Evolutionary conservation across 2,797 vertebrate species (phyloP).

Genomic region (Chromobotia macracanthus): DNA sequence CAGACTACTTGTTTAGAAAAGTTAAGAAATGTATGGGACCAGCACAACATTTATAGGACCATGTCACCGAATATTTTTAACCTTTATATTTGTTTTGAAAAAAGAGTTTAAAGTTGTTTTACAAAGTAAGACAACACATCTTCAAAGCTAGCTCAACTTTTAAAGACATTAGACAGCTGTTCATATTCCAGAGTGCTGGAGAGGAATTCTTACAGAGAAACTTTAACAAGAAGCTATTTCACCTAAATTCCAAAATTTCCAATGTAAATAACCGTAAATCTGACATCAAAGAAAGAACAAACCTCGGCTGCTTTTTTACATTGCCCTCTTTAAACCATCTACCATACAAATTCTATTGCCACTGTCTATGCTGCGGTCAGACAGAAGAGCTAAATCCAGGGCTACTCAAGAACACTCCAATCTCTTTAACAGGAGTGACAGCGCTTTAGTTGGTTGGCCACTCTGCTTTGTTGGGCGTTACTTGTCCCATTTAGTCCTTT

Average conservation of each 20-base stretch:
- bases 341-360: neutral
- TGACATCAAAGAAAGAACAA: constrained; percentile 18
- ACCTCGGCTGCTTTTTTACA: neutral
- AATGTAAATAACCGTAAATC: constrained; percentile 42
- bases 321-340: constrained; percentile 15
- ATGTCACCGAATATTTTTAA: neutral
- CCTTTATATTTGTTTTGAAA: neutral
- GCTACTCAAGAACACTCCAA: constrained; percentile 23
- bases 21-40: neutral
- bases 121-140: constrained; percentile 45
- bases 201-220: constrained; percentile 15
- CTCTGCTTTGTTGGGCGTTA: constrained; percentile 6
- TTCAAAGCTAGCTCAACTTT: constrained; percentile 55
- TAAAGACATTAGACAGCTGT: constrained; percentile 4
- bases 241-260: constrained; percentile 35
- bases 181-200: neutral
- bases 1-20: no score
- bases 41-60: no score
- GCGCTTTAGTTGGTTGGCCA: constrained; percentile 4
- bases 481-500: constrained; percentile 31
- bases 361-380: constrained; percentile 34
- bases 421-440: constrained; percentile 34
- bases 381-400: constrained; percentile 18
- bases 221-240: constrained; percentile 23
- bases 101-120: no score